phyloP scores from a whole-genome alignment of 2,797 vertebrate genomes.

The Phoeniculus purpureus region DNA sequence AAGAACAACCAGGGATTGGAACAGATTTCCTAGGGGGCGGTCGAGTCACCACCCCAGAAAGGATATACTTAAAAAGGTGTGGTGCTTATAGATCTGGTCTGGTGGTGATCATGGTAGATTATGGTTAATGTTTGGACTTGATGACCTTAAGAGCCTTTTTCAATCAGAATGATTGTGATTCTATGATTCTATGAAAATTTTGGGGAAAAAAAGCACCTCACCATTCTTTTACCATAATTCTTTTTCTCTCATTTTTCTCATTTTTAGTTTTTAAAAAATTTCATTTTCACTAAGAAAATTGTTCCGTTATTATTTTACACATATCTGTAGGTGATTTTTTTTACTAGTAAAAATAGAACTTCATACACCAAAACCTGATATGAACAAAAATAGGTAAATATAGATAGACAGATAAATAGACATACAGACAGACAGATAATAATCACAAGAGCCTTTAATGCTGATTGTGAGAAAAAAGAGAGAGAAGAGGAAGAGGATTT shows the following conservation, averaged over 20 bases:
- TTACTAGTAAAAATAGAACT: neutral
- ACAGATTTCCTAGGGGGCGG: too few species aligned
- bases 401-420: neutral
- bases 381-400: neutral
- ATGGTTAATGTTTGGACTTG: too few species aligned
- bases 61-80: too few species aligned
- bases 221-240: neutral
- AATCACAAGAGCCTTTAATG: neutral
- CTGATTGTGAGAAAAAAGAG: neutral
- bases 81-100: too few species aligned
- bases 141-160: too few species aligned
- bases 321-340: neutral
- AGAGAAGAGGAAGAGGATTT: neutral
- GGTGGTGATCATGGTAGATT: too few species aligned
- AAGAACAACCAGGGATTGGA: too few species aligned
- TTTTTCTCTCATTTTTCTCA: neutral
- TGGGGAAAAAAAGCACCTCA: fast-evolving
- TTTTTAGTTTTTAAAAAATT: neutral
- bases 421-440: neutral
- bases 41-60: too few species aligned
- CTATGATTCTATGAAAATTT: neutral
- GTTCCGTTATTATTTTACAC: neutral
- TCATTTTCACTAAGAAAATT: neutral
- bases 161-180: too few species aligned
- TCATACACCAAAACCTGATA: neutral